Base-by-base conservation (phyloP, 2,888 invertebrate species). In the Agrotis clavis region DNA sequence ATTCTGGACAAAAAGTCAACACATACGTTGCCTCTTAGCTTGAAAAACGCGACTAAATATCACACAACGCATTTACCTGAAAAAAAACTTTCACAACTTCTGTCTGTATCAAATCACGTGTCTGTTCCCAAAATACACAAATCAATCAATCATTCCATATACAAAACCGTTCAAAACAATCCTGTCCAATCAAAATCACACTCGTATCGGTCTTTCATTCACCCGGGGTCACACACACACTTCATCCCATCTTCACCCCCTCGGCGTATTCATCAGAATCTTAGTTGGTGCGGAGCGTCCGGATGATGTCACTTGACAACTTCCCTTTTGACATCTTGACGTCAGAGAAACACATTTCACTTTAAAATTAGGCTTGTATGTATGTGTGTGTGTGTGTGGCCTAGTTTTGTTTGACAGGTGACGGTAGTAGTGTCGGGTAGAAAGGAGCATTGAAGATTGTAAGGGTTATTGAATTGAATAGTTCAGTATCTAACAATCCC, bases 291-390 rank as follows among this genome's bases (percentile, higher is more conserved):
- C 41, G 48, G 19, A 54, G 65, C 48, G 64, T 69, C 45, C 77
- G 77, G 81, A 81, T 53, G 77, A 61, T 70, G 81, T 81, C 81
- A 78, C 77, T 81, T 81, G 61, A 62, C 65, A 70, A 81, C 71
- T 77, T 78, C 65, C 65, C 65, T 65, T 76, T 50, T 47, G 61
- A 57, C 76, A 50, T 35, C 48, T 67, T 57, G 76, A 76, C 60
- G 69, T 57, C 41, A 67, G 13, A 45, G 25, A 57, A 41, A 41
- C 53, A 35, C 21, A 13, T 53, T 61, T 41, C 64, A 57, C 63
- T 60, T 68, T 61, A 61, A 57, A 76, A 50, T 76, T 69, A 6
- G 60, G 25, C 19, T 6, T 14, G 0, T 9, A 13, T 19, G 16
- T 45, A 13, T 19, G 16, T 30, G 11, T 53, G 45, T 41, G 50